Percentiles rank a stretch among this genome's conserved stretches.
phyloP scores from a whole-genome alignment of 2,888 invertebrate species.

The Trachelus tabidus region DNA sequence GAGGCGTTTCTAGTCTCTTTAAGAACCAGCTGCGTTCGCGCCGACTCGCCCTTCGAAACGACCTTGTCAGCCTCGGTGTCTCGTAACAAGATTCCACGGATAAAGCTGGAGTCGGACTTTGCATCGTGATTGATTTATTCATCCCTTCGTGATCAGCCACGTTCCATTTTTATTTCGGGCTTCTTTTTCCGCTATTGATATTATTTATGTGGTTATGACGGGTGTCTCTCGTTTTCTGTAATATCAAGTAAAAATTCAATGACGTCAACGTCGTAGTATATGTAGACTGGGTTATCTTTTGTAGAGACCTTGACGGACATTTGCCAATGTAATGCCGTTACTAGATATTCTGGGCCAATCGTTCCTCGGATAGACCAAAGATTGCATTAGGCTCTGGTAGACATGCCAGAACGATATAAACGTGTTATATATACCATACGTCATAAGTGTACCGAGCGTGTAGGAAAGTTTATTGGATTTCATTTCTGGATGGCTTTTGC shows the following conservation, averaged over 20 bases:
- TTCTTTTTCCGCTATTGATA: background rate
- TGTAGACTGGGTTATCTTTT: background rate
- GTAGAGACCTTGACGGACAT: background rate
- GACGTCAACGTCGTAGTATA: background rate
- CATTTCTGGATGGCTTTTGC: background rate
- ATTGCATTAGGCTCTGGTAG: background rate
- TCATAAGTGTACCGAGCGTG: background rate
- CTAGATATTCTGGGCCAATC: background rate
- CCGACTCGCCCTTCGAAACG: background rate
- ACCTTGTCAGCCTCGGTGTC: background rate
- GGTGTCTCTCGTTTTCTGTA: background rate
- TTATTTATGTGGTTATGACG: background rate
- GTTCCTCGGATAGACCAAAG: background rate
- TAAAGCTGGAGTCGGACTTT: background rate
- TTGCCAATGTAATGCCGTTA: background rate
- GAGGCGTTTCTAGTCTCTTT: background rate
- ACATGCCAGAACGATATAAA: background rate
- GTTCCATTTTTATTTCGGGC: background rate
- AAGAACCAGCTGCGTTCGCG: background rate
- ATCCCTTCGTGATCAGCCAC: background rate
- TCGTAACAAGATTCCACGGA: background rate
- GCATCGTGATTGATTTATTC: background rate
- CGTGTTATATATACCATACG: background rate
- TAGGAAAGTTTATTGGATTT: background rate
- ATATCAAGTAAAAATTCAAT: background rate